Percentiles rank a stretch among this genome's conserved stretches.
phyloP scores from a whole-genome alignment of 2,113 vertebrate genomes.

The Myotis yumanensis region DNA sequence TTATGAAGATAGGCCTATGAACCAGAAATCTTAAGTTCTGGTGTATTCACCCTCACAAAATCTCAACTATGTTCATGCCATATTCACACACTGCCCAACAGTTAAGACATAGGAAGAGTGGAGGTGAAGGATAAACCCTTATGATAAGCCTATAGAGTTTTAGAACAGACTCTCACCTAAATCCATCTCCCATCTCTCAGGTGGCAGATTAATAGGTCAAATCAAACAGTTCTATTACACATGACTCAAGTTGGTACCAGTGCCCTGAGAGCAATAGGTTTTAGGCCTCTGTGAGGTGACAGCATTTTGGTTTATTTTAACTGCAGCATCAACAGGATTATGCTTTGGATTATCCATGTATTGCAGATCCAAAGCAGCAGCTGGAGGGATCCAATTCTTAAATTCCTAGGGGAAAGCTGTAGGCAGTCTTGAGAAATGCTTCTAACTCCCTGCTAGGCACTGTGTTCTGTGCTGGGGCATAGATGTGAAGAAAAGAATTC shows the following conservation, averaged over 20 bases:
- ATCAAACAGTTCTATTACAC: not conserved
- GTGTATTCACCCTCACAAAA: not conserved
- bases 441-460: not conserved
- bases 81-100: not conserved
- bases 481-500: not conserved
- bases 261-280: not conserved
- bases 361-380: not conserved
- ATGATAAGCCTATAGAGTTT: not conserved
- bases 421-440: not conserved
- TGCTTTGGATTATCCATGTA: not conserved
- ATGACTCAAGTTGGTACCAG: not conserved
- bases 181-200: not conserved
- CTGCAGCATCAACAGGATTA: not conserved
- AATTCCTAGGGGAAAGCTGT: not conserved
- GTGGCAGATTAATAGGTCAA: not conserved
- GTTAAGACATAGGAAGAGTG: not conserved
- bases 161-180: not conserved
- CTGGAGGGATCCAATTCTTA: not conserved
- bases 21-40: not conserved
- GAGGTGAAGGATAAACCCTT: not conserved
- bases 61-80: not conserved
- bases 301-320: not conserved
- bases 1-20: not conserved
- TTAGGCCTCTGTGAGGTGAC: not conserved
- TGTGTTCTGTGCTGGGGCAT: not conserved